Evolutionary conservation across 23 tunicate genomes (phyloP).

Genomic region (Trididemnum miniatum): DNA sequence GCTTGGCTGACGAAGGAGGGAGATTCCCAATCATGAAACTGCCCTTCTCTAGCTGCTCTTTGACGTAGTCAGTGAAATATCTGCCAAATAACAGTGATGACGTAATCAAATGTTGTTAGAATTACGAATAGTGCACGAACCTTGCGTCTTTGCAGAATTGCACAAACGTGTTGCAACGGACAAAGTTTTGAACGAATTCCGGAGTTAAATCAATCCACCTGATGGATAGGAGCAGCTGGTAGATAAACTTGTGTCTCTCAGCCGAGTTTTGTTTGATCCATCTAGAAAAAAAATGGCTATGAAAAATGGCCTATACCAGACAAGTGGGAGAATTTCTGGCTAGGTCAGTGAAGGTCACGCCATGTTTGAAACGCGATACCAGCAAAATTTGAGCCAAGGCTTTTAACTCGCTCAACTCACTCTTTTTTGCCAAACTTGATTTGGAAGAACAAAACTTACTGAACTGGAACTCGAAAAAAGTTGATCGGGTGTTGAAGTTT

Average conservation of each 20-base stretch:
- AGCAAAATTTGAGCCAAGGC: too few relatives aligned
- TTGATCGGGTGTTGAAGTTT: too few relatives aligned
- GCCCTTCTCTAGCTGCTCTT: constrained; percentile 8
- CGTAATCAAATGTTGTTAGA: not conserved
- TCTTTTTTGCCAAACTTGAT: too few relatives aligned
- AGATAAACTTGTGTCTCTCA: constrained; percentile 12
- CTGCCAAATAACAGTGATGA: not conserved
- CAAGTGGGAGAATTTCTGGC: too few relatives aligned
- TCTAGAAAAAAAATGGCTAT: not conserved
- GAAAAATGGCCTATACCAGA: too few relatives aligned
- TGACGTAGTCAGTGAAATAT: constrained; percentile 14
- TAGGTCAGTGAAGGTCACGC: too few relatives aligned
- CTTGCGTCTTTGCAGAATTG: constrained; percentile 20
- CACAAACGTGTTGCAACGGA: constrained; percentile 2
- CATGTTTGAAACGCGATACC: too few relatives aligned
- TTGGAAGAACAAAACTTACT: too few relatives aligned
- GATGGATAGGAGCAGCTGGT: constrained; percentile 13
- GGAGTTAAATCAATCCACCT: constrained; percentile 27
- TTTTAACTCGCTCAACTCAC: too few relatives aligned
- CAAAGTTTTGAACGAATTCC: constrained; percentile 25
- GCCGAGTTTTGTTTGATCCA: constrained; percentile 15
- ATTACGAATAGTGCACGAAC: not conserved
- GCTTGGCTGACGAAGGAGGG: constrained; percentile 21
- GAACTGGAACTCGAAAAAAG: too few relatives aligned
- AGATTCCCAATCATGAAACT: not conserved